phyloP scores from a whole-genome alignment of 2,888 invertebrate genomes.

The Chymomyza fuscimana region DNA sequence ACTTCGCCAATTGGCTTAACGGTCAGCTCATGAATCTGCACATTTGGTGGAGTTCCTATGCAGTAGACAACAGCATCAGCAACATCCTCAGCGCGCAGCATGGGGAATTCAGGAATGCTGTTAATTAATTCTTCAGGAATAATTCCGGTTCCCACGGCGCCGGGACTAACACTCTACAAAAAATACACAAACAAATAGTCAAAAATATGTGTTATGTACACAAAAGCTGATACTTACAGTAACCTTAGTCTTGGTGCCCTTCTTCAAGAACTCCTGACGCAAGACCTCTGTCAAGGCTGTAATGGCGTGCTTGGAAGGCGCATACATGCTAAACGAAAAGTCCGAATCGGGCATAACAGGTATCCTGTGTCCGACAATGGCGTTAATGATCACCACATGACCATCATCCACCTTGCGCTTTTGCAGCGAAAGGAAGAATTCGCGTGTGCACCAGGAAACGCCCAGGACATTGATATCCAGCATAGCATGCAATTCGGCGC shows the following conservation, averaged over 20 bases:
- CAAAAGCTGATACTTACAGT: slow-evolving; percentile 33
- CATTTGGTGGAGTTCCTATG: no score
- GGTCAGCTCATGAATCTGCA: no score
- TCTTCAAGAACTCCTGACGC: slow-evolving; percentile 62
- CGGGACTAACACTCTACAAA: no score
- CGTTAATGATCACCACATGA: slow-evolving; percentile 81
- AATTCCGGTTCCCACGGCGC: no score
- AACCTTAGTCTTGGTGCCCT: slow-evolving; percentile 46
- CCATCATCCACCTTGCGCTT: slow-evolving; percentile 80
- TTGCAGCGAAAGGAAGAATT: slow-evolving; percentile 80
- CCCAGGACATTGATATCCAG: slow-evolving; percentile 81
- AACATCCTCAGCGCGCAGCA: no score
- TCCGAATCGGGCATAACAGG: slow-evolving; percentile 60
- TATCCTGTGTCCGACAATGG: slow-evolving; percentile 76
- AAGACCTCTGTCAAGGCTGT: slow-evolving; percentile 66
- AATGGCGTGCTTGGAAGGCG: slow-evolving; percentile 65
- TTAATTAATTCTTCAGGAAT: no score
- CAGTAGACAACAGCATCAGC: no score
- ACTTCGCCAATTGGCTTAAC: no score
- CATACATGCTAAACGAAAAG: slow-evolving; percentile 63
- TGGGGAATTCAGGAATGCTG: no score
- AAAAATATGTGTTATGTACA: neutral
- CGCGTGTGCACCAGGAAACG: slow-evolving; percentile 80
- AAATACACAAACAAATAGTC: neutral
- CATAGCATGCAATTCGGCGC: slow-evolving; percentile 61